phyloP scores from a whole-genome alignment of 2,888 invertebrate genomes.

The Tetragonisca angustula region DNA sequence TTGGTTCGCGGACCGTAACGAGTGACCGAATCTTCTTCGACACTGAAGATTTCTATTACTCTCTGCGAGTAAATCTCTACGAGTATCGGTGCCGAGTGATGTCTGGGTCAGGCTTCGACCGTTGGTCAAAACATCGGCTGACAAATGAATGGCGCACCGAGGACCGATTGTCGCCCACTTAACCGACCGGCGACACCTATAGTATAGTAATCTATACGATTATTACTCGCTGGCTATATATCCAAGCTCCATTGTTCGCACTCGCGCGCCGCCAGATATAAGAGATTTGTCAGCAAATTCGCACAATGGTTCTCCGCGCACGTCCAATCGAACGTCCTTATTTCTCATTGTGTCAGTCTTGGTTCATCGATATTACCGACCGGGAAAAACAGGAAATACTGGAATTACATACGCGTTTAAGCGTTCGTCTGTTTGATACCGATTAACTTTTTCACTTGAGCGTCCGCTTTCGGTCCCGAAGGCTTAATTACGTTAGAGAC shows the following conservation, averaged over 20 bases:
- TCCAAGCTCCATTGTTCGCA: conserved; percentile 27
- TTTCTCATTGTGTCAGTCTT: not conserved
- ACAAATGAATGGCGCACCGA: conserved; percentile 35
- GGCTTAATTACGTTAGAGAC: too few relatives aligned
- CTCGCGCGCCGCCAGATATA: not conserved
- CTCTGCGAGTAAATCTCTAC: not conserved
- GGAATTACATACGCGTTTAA: too few relatives aligned
- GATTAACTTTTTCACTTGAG: too few relatives aligned
- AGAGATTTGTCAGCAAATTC: conserved; percentile 25
- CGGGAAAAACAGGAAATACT: too few relatives aligned
- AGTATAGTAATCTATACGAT: conserved; percentile 34
- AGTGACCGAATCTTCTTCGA: too few relatives aligned
- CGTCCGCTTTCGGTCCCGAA: too few relatives aligned
- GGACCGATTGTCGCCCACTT: conserved; percentile 28
- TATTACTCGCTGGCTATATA: conserved; percentile 34
- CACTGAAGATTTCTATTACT: too few relatives aligned
- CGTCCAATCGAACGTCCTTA: not conserved
- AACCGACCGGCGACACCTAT: not conserved
- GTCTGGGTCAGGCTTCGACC: not conserved
- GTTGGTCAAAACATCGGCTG: conserved; percentile 8
- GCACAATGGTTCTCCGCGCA: not conserved
- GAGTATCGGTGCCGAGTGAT: not conserved
- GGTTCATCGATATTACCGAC: not conserved
- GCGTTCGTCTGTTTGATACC: too few relatives aligned
- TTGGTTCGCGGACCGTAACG: too few relatives aligned